Conservation (phyloP, 2,888 invertebrate genomes). For the Cryptus armator region DNA sequence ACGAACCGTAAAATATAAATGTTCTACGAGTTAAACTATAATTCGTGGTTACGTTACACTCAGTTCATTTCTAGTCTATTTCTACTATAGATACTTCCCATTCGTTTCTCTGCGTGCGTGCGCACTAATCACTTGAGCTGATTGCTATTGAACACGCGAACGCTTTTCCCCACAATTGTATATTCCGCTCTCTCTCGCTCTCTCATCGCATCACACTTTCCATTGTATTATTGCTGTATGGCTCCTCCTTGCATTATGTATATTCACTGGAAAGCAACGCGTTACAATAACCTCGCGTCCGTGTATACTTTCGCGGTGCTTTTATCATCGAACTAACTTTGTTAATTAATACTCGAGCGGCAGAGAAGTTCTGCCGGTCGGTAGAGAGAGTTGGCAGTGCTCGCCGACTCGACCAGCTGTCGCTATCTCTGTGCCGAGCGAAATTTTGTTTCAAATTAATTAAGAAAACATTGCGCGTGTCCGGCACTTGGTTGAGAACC, state of each 20-base stretch:
- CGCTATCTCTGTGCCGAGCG: background rate
- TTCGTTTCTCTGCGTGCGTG: slow-evolving; percentile 39
- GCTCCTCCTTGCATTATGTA: slow-evolving; percentile 48
- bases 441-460: slow-evolving; percentile 38
- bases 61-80: slow-evolving; percentile 26
- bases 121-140: slow-evolving; percentile 54
- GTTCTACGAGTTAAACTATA: background rate
- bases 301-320: slow-evolving; percentile 21
- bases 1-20: background rate
- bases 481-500: slow-evolving; percentile 17
- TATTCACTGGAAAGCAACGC: slow-evolving; percentile 32
- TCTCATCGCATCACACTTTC: slow-evolving; percentile 19
- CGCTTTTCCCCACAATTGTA: slow-evolving; percentile 12
- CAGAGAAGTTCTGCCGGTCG: background rate
- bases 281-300: slow-evolving; percentile 26
- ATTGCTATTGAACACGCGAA: slow-evolving; percentile 55
- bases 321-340: slow-evolving; percentile 57
- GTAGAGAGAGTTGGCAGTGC: background rate
- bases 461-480: slow-evolving; percentile 31
- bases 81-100: slow-evolving; percentile 10
- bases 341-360: slow-evolving; percentile 48
- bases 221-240: slow-evolving; percentile 28
- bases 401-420: background rate
- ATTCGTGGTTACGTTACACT: background rate
- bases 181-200: background rate